These are phyloP conservation scores for Clivina fossor DNA, from an alignment of 2,888 invertebrate genomes.

Conservation along the genomic window DNA sequence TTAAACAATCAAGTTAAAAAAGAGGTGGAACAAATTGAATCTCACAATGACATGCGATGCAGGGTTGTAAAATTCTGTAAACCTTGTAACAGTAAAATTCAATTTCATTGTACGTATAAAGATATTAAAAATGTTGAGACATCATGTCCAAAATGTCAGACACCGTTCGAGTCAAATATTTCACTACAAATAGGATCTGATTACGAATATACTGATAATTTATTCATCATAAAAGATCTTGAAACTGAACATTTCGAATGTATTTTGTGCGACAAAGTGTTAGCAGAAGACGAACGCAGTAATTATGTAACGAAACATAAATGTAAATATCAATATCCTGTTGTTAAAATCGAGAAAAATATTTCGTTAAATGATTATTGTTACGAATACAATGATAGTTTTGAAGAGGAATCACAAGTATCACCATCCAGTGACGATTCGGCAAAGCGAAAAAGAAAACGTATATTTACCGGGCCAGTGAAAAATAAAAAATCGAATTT, in stretches of 20 bases:
- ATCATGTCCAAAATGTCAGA: conserved; percentile 38
- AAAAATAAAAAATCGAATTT: conserved; percentile 38
- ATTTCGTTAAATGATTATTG: conserved; percentile 32
- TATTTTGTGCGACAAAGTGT: conserved; percentile 45
- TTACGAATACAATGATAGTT: conserved; percentile 9
- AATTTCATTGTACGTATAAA: conserved; percentile 31
- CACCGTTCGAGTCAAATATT: conserved; percentile 12
- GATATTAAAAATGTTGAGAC: conserved; percentile 25
- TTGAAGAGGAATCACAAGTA: conserved; percentile 9
- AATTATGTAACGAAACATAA: conserved; percentile 39
- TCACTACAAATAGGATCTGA: conserved; percentile 1
- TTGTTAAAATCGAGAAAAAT: conserved; percentile 36
- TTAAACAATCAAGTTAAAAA: conserved; percentile 33
- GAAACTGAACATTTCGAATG: conserved; percentile 40
- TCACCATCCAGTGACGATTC: conserved; percentile 35
- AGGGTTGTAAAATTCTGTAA: conserved; percentile 30
- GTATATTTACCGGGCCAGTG: conserved; percentile 25
- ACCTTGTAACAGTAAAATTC: conserved; percentile 33
- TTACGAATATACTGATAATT: conserved; percentile 21
- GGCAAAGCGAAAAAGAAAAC: conserved; percentile 42
- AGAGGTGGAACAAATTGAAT: conserved; percentile 26
- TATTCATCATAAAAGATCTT: conserved; percentile 10
- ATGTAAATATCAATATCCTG: conserved; percentile 45
- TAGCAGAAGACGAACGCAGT: conserved; percentile 30
- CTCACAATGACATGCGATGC: conserved; percentile 19